These are phyloP conservation scores for Drosophila bocki DNA, from an alignment of 1,140 invertebrate genomes.

Conservation along the genomic window DNA sequence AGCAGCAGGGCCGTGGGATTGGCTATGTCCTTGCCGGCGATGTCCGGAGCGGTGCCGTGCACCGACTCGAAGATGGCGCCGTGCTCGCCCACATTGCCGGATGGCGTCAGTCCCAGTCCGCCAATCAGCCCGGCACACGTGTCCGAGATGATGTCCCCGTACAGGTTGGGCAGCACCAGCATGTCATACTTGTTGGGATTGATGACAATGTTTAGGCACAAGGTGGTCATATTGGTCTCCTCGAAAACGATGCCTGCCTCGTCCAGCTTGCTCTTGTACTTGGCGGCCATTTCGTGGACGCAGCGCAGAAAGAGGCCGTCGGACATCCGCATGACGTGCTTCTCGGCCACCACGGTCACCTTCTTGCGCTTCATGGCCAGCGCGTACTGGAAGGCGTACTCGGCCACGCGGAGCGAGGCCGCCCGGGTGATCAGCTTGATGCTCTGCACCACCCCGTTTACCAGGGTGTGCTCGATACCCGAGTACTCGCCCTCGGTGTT, in stretches of 20 bases:
- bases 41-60: slow-evolving; percentile 99
- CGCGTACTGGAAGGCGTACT: slow-evolving; percentile 99
- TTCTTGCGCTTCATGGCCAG: slow-evolving; percentile 96
- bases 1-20: slow-evolving; percentile 99
- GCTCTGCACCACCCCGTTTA: slow-evolving; percentile 99
- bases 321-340: slow-evolving; percentile 99
- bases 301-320: slow-evolving; percentile 99
- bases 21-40: slow-evolving; percentile 98
- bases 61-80: slow-evolving; percentile 99
- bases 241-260: slow-evolving; percentile 96
- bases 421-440: slow-evolving; percentile 99
- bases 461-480: slow-evolving; percentile 99
- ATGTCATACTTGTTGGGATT: slow-evolving; percentile 98
- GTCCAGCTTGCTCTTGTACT: slow-evolving; percentile 86
- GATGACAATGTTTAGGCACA: slow-evolving; percentile 99
- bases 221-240: slow-evolving; percentile 98
- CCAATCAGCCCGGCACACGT: slow-evolving; percentile 99
- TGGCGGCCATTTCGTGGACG: slow-evolving; percentile 96
- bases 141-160: slow-evolving; percentile 99
- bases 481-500: slow-evolving; percentile 99
- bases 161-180: slow-evolving; percentile 98
- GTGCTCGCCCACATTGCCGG: slow-evolving; percentile 98
- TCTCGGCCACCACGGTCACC: slow-evolving; percentile 99
- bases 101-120: slow-evolving; percentile 98
- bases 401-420: slow-evolving; percentile 97